Evolutionary conservation across 2,888 invertebrate species (phyloP).

Genomic region (Plemyria rubiginata): DNA sequence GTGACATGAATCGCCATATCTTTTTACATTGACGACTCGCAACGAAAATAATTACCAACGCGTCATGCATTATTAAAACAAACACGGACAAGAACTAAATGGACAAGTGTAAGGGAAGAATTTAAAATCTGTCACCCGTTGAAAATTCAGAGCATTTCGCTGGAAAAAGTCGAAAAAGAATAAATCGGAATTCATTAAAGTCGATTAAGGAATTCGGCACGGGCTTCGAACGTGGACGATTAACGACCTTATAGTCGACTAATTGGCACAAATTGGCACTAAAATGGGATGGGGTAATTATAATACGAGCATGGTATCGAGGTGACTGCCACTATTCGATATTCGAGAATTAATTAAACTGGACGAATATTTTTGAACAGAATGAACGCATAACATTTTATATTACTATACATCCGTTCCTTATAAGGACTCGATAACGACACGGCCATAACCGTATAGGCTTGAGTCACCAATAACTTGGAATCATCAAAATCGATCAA

Average conservation of each 20-base stretch:
- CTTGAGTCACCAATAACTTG: conserved; percentile 64
- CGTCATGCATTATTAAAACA: conserved; percentile 80
- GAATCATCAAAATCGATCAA: conserved; percentile 79
- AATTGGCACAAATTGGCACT: conserved; percentile 68
- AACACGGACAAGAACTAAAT: conserved; percentile 64
- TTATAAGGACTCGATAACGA: conserved; percentile 33
- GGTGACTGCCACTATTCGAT: conserved; percentile 40
- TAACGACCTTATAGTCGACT: conserved; percentile 60
- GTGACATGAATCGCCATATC: conserved; percentile 61
- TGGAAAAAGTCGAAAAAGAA: conserved; percentile 70
- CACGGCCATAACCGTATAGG: conserved; percentile 43
- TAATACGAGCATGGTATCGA: conserved; percentile 46
- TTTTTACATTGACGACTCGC: conserved; percentile 62
- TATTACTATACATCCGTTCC: conserved; percentile 37
- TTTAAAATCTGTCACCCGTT: conserved; percentile 83
- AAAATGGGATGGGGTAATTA: conserved; percentile 61
- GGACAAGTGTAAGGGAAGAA: conserved; percentile 82
- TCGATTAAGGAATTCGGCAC: conserved; percentile 71
- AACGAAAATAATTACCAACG: conserved; percentile 77
- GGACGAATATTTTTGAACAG: conserved; percentile 35
- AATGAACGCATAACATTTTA: conserved; percentile 38
- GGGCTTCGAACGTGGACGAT: conserved; percentile 53
- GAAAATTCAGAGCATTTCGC: conserved; percentile 76
- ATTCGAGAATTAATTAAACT: conserved; percentile 41
- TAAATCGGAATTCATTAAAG: conserved; percentile 74